Evolutionary conservation across 2,113 vertebrate genomes (phyloP).

Genomic region (Nesoenas mayeri): DNA sequence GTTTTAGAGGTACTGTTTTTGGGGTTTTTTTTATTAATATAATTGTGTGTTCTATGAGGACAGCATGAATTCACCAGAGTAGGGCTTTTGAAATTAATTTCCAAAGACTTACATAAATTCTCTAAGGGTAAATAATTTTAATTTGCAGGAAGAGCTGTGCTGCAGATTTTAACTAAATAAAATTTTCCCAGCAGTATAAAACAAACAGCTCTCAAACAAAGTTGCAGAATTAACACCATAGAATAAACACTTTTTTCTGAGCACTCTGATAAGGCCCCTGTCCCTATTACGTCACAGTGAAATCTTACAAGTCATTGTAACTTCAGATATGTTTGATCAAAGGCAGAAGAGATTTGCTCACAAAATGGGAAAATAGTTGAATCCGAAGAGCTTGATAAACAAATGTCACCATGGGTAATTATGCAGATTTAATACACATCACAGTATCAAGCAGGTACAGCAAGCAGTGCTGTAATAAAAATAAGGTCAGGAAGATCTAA

Average conservation of each 20-base stretch:
- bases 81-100: slow-evolving; percentile 58
- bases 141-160: slow-evolving; percentile 52
- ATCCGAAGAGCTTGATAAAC: background rate
- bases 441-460: background rate
- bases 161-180: slow-evolving; percentile 51
- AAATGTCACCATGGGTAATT: background rate
- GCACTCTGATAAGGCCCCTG: background rate
- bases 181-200: background rate
- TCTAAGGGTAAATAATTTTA: slow-evolving; percentile 21
- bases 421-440: background rate
- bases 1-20: background rate
- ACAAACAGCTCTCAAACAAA: background rate
- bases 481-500: background rate
- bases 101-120: slow-evolving; percentile 64
- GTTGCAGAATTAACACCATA: background rate
- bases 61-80: background rate
- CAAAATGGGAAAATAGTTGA: background rate
- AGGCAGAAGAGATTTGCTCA: background rate
- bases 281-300: background rate
- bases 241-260: background rate
- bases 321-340: background rate
- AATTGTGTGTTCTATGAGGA: slow-evolving; percentile 43
- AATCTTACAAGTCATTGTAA: background rate
- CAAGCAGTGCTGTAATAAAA: background rate
- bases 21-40: background rate